Conservation (phyloP, 53 echinoderm and acorn worm genomes). For the Echinarachnius parma region DNA sequence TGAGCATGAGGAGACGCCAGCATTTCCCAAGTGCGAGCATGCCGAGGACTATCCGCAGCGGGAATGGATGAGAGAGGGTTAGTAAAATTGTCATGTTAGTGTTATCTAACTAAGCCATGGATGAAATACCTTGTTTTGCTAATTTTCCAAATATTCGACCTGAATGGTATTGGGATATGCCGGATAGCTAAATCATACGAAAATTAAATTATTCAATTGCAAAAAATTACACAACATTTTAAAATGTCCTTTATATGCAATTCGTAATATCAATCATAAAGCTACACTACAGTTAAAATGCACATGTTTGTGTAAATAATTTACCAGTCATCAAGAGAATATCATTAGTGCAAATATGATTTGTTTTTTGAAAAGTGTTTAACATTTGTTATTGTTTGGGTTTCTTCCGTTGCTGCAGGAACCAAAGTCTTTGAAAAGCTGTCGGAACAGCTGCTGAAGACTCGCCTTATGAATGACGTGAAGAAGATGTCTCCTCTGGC, state of each 20-base stretch:
- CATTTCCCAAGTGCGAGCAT: slow-evolving; percentile 34
- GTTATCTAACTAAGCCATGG: not conserved
- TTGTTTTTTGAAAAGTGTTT: not conserved
- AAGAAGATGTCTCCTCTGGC: slow-evolving; percentile 53
- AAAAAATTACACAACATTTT: no score
- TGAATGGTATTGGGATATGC: not conserved
- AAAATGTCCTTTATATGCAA: not conserved
- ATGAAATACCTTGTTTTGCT: not conserved
- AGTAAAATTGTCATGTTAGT: not conserved
- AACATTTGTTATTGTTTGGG: not conserved
- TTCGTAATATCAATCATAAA: not conserved
- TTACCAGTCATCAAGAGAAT: no score
- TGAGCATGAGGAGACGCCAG: slow-evolving; percentile 17
- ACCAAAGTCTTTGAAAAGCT: slow-evolving; percentile 46
- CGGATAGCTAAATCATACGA: not conserved
- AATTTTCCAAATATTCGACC: no score
- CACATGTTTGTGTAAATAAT: no score
- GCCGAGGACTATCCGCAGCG: not conserved
- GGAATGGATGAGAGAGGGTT: slow-evolving; percentile 39
- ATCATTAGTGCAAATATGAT: not conserved
- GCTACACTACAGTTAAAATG: no score
- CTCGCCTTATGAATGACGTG: slow-evolving; percentile 20
- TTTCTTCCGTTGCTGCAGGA: slow-evolving; percentile 3
- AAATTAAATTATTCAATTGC: not conserved
- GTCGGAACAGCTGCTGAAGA: slow-evolving; percentile 7